Evolutionary conservation across 2,113 vertebrate species (phyloP).

Genomic region (Oryzias melastigma): DNA sequence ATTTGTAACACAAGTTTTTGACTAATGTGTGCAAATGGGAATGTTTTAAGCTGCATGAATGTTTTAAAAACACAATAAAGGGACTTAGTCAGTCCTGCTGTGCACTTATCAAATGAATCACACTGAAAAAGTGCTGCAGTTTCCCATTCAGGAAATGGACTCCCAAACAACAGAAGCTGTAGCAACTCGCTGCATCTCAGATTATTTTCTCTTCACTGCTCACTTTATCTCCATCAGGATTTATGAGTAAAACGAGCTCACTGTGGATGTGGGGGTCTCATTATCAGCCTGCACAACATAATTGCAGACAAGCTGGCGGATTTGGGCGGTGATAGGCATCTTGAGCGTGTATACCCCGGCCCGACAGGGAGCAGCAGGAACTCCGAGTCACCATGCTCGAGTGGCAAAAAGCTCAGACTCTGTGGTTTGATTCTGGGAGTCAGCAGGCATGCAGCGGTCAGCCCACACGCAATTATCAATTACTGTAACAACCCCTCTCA

Average conservation of each 20-base stretch:
- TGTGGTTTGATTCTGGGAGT: slow-evolving; percentile 34
- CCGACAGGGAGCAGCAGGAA: slow-evolving; percentile 21
- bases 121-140: slow-evolving; percentile 24
- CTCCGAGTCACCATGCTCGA: slow-evolving; percentile 29
- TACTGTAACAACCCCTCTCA: slow-evolving; percentile 50
- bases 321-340: slow-evolving; percentile 52
- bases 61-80: slow-evolving; percentile 1
- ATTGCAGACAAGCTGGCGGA: slow-evolving; percentile 32
- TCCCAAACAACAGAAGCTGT: not conserved
- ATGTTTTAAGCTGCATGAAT: too few relatives aligned
- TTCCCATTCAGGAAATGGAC: slow-evolving; percentile 8
- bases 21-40: too few relatives aligned
- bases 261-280: slow-evolving; percentile 34
- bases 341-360: slow-evolving; percentile 22
- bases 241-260: slow-evolving; percentile 44
- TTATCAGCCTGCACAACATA: slow-evolving; percentile 43
- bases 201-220: slow-evolving; percentile 40
- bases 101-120: slow-evolving; percentile 27
- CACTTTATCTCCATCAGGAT: slow-evolving; percentile 48
- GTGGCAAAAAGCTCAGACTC: slow-evolving; percentile 1
- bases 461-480: slow-evolving; percentile 55
- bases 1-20: too few relatives aligned
- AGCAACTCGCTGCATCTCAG: slow-evolving; percentile 39
- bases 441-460: slow-evolving; percentile 38
- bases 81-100: slow-evolving; percentile 22